phyloP scores from a whole-genome alignment of 2,797 vertebrate genomes.

The Myotis pilosus region DNA sequence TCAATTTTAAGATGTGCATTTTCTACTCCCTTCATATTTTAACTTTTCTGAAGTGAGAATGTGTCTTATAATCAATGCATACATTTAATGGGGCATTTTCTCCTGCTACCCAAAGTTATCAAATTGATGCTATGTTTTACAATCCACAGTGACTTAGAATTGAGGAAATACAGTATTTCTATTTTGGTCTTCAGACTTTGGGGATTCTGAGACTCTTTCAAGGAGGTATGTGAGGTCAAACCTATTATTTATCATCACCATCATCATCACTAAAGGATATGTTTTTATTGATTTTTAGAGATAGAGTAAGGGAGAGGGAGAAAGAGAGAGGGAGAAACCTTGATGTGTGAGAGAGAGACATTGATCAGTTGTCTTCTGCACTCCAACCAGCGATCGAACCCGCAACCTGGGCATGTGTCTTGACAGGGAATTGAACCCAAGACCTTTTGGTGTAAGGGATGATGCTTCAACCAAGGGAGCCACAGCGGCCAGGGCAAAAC shows the following conservation, averaged over 20 bases:
- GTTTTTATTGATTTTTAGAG: not conserved
- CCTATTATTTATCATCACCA: not conserved
- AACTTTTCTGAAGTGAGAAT: slow-evolving; percentile 49
- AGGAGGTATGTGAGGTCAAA: slow-evolving; percentile 24
- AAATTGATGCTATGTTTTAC: not conserved
- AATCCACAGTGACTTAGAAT: not conserved
- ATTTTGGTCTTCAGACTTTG: not conserved
- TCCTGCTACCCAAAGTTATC: not conserved
- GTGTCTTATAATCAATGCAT: slow-evolving; percentile 8
- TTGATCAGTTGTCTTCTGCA: not conserved
- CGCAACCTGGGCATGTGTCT: not conserved
- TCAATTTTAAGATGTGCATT: slow-evolving; percentile 25
- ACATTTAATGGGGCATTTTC: not conserved
- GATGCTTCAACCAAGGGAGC: not conserved
- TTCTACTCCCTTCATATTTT: not conserved
- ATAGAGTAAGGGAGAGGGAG: not conserved
- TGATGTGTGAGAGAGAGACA: not conserved
- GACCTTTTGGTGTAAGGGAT: not conserved
- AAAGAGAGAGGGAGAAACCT: not conserved
- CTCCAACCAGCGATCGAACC: not conserved
- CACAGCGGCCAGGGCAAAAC: not conserved
- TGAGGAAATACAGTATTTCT: slow-evolving; percentile 1
- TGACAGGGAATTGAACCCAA: not conserved
- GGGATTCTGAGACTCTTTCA: not conserved
- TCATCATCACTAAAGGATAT: not conserved